Evolutionary conservation across 1,140 invertebrate genomes (phyloP).

Genomic region (Drosophila auraria): DNA sequence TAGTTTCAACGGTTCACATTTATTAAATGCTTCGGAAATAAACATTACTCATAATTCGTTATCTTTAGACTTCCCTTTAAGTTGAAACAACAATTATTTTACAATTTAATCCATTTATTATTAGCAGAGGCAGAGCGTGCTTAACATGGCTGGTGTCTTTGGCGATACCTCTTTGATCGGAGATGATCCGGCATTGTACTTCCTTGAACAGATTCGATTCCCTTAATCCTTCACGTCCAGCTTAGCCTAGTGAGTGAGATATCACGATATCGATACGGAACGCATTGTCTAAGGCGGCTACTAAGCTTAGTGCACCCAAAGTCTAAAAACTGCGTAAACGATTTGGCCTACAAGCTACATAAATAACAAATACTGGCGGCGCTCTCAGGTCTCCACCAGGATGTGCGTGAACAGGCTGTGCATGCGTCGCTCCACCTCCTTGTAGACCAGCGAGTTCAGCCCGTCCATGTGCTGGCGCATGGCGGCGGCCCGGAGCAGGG

Average conservation of each 20-base stretch:
- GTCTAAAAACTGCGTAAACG: constrained; percentile 49
- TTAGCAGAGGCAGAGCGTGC: constrained; percentile 44
- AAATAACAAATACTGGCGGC: constrained; percentile 55
- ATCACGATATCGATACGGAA: constrained; percentile 42
- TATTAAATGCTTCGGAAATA: too few species aligned
- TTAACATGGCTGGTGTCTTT: constrained; percentile 32
- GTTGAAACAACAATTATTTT: not conserved
- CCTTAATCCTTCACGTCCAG: not conserved
- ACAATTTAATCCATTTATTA: constrained; percentile 20
- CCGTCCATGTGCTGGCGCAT: constrained; percentile 88
- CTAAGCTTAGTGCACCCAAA: constrained; percentile 29
- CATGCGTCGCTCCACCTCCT: constrained; percentile 86
- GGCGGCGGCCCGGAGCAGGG: constrained; percentile 85
- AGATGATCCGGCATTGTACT: constrained; percentile 22
- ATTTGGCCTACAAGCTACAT: constrained; percentile 56
- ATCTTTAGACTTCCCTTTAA: not conserved
- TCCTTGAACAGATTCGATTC: constrained; percentile 13
- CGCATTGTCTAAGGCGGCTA: constrained; percentile 38
- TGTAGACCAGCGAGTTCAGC: constrained; percentile 89
- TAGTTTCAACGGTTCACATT: too few species aligned
- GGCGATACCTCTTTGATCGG: constrained; percentile 12
- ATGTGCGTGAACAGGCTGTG: constrained; percentile 88
- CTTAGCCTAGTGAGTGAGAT: constrained; percentile 47
- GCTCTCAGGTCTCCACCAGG: constrained; percentile 85
- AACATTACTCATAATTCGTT: not conserved